A percentile compares a stretch with the other conserved stretches of the same genome.
These are phyloP conservation scores for Invenusta paracnida DNA, from an alignment of 2,888 invertebrate species.

Conservation along the genomic window DNA sequence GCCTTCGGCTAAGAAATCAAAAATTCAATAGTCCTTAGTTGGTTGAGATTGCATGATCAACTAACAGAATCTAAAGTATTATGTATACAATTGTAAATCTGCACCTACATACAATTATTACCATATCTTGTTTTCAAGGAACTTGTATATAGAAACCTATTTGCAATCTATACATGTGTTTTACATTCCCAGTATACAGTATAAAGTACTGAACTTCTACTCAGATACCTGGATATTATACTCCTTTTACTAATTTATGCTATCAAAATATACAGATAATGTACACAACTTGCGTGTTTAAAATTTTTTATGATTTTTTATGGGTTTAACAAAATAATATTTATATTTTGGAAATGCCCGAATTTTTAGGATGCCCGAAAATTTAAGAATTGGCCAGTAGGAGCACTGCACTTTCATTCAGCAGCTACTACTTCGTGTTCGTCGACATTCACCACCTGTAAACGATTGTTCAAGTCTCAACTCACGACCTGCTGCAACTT, in stretches of 20 bases:
- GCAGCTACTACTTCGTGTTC: too few relatives aligned
- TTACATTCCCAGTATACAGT: conserved; percentile 11
- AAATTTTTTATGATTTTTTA: conserved; percentile 16
- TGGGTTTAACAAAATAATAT: conserved; percentile 24
- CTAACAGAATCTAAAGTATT: background rate
- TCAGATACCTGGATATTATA: conserved; percentile 10
- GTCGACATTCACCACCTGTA: too few relatives aligned
- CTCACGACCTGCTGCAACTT: too few relatives aligned
- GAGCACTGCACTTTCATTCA: too few relatives aligned
- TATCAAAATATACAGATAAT: conserved; percentile 20
- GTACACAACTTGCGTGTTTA: background rate
- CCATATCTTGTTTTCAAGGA: conserved; percentile 26
- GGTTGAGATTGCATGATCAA: conserved; percentile 6
- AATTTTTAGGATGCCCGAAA: too few relatives aligned
- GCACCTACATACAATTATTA: background rate
- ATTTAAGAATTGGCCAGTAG: too few relatives aligned
- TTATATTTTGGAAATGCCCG: background rate
- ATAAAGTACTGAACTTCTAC: background rate
- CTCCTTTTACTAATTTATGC: background rate
- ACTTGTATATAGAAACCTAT: conserved; percentile 10
- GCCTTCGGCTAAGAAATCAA: background rate
- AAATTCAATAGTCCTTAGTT: background rate
- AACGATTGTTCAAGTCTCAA: too few relatives aligned
- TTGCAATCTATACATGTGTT: conserved; percentile 15
- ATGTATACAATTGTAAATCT: conserved; percentile 9